Evolutionary conservation across 2,113 vertebrate genomes (phyloP), one percentile per base, ranked within the genome.

Genomic region (Camelus bactrianus): DNA sequence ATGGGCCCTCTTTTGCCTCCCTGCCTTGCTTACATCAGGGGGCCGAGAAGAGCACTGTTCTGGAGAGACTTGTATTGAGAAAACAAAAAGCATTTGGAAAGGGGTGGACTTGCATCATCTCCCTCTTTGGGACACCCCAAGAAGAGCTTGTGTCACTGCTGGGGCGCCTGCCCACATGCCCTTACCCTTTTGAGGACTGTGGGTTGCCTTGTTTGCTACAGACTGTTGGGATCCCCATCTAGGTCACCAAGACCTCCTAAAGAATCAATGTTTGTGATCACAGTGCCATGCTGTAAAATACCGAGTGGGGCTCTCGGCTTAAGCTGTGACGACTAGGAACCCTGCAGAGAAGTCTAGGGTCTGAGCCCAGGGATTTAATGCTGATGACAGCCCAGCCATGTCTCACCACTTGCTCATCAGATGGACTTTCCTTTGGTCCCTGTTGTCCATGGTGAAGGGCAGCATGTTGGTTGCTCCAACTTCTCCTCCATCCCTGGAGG

Each of bases 91-190:
- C 96, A 89, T 96, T 91, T 96, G 96, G 97, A 98, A 97, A 97
- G 98, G 98, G 98, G 97, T 98, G 98, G 98, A 98, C 98, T 98
- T 97, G 97, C 88, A 97, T 96, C 97, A 93, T 97, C 97, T 98
- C 97, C 98, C 98, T 97, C 84, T 97, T 97, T 91, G 98, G 98
- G 98, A 96, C 97, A 98, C 98, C 97, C 96, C 98, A 93, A 98
- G 97, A 98, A 98, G 97, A 98, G 94, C 94, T 96, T 95, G 86
- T 97, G 75, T 94, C 97, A 95, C 89, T 97, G 96, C 97, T 96
- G 97, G 97, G 97, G 97, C 80, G 70, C 96, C 93, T 95, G 92
- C 94, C 84, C 96, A 96, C 72, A 82, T 92, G 69, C 96, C 93
- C 93, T 97, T 97, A 86, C 94, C 92, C 94, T 96, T 72, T 92